Evolutionary conservation across 2,888 invertebrate species (phyloP), one percentile per base, ranked within the genome.

Genomic region (Scaptomyza cyrtandrae): DNA sequence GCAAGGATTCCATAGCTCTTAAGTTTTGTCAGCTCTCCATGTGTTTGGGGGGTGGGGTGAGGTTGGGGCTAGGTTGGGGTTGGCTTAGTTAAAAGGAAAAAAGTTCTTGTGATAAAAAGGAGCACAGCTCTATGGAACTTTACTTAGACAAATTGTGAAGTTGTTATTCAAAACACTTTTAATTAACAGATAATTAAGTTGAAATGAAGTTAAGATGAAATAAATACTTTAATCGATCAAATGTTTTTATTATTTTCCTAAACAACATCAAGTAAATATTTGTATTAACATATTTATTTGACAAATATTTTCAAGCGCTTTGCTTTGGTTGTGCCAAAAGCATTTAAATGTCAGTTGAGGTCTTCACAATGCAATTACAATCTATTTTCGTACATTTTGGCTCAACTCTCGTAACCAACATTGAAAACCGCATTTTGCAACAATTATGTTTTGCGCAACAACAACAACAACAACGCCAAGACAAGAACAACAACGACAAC

Each of bases 361-460:
- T 58, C 63, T 70, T 56, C 55, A 49, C 60, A 62, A 52, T 66
- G 75, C 68, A 75, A 75, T 75, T 68, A 72, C 71, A 63, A 68
- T 73, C 73, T 60, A 58, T 74, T 67, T 68, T 66, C 29, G 55
- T 63, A 48, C 39, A 46, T 4, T 50, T 57, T 53, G 62, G 58
- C 59, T 72, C 62, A 31, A 63, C 64, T 67, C 52, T 41, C 19
- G 19, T 19, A 46, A 5, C 14, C 7, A 35, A 45, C 49, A 24
- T 24, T 24, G 5, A 54, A 65, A 82, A 73, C 71, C 70, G 62
- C 79, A 80, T 80, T 84, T 70, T 78, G 83, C 83, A 82, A 72
- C 83, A 85, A 83, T 82, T 85, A 84, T 81, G 67, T 69, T 68
- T 71, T 70, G 61, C 62, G 65, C 75, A 75, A 74, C 61, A 69